phyloP scores from a whole-genome alignment of 2,797 vertebrate genomes.

The Mionectes olivaceus region DNA sequence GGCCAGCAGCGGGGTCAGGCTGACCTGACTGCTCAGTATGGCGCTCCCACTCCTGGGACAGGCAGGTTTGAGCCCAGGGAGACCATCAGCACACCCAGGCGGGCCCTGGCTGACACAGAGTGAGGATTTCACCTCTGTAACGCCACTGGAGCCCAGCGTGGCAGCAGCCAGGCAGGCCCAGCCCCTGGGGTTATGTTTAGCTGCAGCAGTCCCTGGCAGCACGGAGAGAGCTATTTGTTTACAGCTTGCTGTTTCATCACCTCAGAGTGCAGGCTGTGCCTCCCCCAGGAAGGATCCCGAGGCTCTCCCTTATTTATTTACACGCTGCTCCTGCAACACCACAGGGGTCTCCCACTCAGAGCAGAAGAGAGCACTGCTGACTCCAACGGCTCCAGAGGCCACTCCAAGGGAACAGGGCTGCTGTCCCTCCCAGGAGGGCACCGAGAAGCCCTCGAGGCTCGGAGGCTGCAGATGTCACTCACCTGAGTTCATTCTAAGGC shows the following conservation, averaged over 20 bases:
- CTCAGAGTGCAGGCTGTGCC: neutral
- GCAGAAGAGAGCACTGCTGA: accelerated
- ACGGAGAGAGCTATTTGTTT: neutral
- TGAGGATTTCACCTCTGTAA: neutral
- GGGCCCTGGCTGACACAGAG: neutral
- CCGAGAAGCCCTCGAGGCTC: neutral
- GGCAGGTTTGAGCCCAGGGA: neutral
- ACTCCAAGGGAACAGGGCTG: neutral
- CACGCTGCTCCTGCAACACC: neutral
- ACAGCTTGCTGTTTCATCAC: neutral
- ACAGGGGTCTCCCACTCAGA: neutral
- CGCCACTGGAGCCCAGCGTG: neutral
- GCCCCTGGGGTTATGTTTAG: neutral
- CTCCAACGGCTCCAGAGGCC: neutral
- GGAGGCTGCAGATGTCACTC: neutral
- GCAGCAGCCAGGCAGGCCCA: neutral
- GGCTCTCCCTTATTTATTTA: neutral
- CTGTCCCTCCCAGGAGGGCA: accelerated
- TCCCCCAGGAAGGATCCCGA: neutral
- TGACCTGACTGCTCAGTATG: neutral
- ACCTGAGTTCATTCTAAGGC: neutral
- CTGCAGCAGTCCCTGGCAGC: neutral
- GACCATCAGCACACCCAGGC: neutral
- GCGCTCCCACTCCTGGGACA: accelerated
- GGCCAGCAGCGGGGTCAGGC: accelerated